phyloP scores from a whole-genome alignment of 2,888 invertebrate species.

The Molorchus minor region DNA sequence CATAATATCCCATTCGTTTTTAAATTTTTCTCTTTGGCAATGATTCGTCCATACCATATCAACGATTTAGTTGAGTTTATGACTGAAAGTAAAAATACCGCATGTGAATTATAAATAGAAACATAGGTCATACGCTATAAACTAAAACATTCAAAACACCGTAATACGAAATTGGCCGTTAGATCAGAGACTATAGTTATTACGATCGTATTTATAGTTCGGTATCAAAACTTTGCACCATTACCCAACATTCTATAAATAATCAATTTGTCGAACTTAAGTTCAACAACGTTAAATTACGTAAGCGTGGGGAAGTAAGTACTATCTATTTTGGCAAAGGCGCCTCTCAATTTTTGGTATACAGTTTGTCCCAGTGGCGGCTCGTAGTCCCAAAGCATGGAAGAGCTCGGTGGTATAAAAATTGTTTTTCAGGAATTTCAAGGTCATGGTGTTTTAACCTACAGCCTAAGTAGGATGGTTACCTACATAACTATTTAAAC shows the following conservation, averaged over 20 bases:
- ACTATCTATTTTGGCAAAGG: slow-evolving; percentile 12
- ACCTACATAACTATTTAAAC: too few species aligned
- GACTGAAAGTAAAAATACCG: not conserved
- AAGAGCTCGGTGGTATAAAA: too few species aligned
- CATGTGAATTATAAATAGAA: slow-evolving; percentile 1
- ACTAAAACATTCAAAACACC: slow-evolving; percentile 3
- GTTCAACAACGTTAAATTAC: slow-evolving; percentile 17
- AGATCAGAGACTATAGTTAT: slow-evolving; percentile 13
- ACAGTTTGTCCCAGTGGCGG: too few species aligned
- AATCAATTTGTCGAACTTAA: slow-evolving; percentile 21
- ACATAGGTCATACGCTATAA: not conserved
- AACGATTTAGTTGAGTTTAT: too few species aligned
- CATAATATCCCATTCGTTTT: too few species aligned
- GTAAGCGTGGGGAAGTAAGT: slow-evolving; percentile 23
- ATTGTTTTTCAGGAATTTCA: too few species aligned
- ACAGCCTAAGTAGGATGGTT: too few species aligned
- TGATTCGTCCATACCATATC: too few species aligned
- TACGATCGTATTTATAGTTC: slow-evolving; percentile 22
- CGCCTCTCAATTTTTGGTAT: not conserved
- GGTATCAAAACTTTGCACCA: slow-evolving; percentile 14
- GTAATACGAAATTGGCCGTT: not conserved
- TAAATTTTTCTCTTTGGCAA: too few species aligned
- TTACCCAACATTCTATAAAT: slow-evolving; percentile 24
- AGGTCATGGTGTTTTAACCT: too few species aligned
- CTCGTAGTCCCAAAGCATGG: too few species aligned